These are phyloP conservation scores for Agrilus mali DNA, from an alignment of 2,888 invertebrate species.

Conservation along the genomic window DNA sequence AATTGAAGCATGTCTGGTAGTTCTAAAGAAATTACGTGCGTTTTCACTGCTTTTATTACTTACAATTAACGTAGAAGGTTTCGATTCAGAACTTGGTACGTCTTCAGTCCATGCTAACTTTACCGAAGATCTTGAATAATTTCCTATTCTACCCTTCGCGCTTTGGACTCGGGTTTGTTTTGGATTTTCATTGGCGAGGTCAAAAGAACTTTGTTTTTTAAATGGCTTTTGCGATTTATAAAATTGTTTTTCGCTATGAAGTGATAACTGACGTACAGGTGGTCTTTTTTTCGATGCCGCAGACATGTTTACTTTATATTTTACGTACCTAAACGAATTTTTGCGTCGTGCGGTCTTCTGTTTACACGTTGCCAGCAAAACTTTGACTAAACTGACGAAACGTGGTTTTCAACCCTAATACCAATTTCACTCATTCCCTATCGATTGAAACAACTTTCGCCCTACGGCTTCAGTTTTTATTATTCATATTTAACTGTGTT, in stretches of 20 bases:
- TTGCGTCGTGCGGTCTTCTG: constrained; percentile 2
- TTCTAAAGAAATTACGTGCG: constrained; percentile 17
- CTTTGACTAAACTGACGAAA: constrained; percentile 27
- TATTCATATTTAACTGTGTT: neutral
- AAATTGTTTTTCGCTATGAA: constrained; percentile 22
- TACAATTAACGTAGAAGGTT: constrained; percentile 23
- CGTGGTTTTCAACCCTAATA: constrained; percentile 22
- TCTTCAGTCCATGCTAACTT: constrained; percentile 18
- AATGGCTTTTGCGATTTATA: constrained; percentile 18
- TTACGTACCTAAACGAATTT: too few species aligned
- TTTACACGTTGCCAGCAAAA: constrained; percentile 23
- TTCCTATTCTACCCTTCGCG: constrained; percentile 12
- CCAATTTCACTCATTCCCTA: constrained; percentile 30
- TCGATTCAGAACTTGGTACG: constrained; percentile 8
- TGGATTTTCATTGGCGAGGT: constrained; percentile 4
- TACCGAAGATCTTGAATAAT: constrained; percentile 16
- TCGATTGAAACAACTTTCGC: constrained; percentile 33
- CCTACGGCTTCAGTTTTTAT: constrained; percentile 23
- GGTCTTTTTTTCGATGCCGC: constrained; percentile 19
- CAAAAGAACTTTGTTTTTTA: constrained; percentile 28
- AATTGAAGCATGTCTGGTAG: constrained; percentile 21
- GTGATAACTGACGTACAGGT: constrained; percentile 28
- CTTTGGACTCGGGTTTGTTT: constrained; percentile 18
- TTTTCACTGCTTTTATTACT: constrained; percentile 26
- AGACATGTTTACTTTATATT: neutral